phyloP scores from a whole-genome alignment of 2,113 vertebrate species.

The Dasypus novemcinctus region DNA sequence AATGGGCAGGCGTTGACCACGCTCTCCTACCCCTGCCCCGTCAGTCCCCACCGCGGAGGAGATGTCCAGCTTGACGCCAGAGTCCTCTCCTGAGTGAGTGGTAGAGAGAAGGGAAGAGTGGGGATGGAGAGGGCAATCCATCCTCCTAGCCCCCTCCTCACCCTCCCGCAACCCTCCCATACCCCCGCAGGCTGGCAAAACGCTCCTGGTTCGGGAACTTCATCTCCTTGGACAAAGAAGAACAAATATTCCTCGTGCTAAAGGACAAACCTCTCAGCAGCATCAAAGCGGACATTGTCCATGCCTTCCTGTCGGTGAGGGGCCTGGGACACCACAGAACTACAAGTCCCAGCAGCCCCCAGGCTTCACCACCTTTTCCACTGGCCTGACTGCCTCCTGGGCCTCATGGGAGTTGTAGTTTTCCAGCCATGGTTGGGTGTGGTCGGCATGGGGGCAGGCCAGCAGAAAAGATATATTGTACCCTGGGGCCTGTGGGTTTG shows the following conservation, averaged over 20 bases:
- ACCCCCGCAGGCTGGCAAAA: conserved; percentile 88
- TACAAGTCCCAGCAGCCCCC: background rate
- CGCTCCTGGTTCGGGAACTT: conserved; percentile 97
- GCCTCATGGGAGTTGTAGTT: background rate
- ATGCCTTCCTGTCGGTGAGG: conserved; percentile 94
- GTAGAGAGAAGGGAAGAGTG: background rate
- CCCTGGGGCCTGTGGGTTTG: background rate
- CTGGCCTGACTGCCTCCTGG: background rate
- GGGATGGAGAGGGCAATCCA: too few species aligned
- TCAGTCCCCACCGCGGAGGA: conserved; percentile 95
- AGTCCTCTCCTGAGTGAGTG: conserved; percentile 96
- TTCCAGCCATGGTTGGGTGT: background rate
- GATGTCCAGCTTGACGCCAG: conserved; percentile 95
- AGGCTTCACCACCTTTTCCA: rapidly evolving
- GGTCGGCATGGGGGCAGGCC: background rate
- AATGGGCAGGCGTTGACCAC: background rate
- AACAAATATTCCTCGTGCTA: conserved; percentile 95
- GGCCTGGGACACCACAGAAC: background rate
- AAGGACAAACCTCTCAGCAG: conserved; percentile 95
- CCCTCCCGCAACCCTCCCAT: background rate
- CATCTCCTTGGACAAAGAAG: conserved; percentile 94
- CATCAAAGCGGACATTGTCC: conserved; percentile 95
- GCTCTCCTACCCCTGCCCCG: background rate
- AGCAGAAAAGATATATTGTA: background rate
- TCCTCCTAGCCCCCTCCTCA: background rate